Evolutionary conservation across 2,888 invertebrate genomes (phyloP), one percentile per base, ranked within the genome.

Genomic region (Diarsia rubi): DNA sequence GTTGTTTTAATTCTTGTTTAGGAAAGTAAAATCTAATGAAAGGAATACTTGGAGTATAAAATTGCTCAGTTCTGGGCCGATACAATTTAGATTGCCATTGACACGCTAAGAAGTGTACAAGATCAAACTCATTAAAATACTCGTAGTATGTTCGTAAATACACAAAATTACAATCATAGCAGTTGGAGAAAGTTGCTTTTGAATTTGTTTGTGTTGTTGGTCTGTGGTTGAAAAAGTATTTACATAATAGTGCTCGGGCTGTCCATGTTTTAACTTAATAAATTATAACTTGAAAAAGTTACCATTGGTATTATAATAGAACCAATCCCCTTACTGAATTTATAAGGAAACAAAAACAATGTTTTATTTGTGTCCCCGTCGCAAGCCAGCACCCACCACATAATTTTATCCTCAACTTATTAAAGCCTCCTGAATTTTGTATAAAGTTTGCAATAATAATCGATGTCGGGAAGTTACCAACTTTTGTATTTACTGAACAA

Each of bases 381-480:
- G 80, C 84, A 83, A 84, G 78, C 79, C 69, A 75, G 75, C 85
- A 85, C 16, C 37, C 19, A 88, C 90, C 89, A 89, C 90, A 88
- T 91, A 91, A 93, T 92, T 92, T 92, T 90, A 91, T 90, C 87
- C 85, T 73, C 75, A 91, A 91, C 90, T 92, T 93, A 92, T 91
- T 91, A 92, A 91, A 89, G 82, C 87, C 82, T 81, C 86, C 85
- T 82, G 89, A 90, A 91, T 88, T 90, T 87, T 81, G 78, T 63
- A 69, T 65, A 85, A 91, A 92, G 84, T 93, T 93, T 86, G 87
- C 88, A 90, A 91, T 91, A 92, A 92, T 91, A 94, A 93, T 93
- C 93, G 93, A 91, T 91, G 88, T 88, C 82, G 78, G 71, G 59
- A 89, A 90, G 89, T 90, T 88, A 70, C 81, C 75, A 91, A 92